phyloP scores from a whole-genome alignment of 2,888 invertebrate genomes.

The Eledone cirrhosa region DNA sequence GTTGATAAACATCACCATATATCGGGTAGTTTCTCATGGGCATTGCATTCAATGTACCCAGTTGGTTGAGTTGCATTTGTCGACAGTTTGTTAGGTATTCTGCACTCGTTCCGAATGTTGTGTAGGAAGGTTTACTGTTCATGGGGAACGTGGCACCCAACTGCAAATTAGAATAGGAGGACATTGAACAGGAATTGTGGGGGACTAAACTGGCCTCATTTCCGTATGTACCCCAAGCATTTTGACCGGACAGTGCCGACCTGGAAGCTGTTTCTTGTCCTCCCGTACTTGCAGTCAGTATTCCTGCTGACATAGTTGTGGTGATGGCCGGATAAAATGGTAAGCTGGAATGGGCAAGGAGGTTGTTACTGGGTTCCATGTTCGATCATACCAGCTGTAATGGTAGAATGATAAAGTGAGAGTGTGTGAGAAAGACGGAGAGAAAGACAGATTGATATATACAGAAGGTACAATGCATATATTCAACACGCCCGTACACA shows the following conservation, averaged over 20 bases:
- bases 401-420: not conserved
- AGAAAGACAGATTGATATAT: not conserved
- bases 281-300: conserved; percentile 52
- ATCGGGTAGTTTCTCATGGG: conserved; percentile 59
- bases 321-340: conserved; percentile 51
- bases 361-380: conserved; percentile 58
- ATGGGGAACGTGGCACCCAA: conserved; percentile 55
- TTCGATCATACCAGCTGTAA: conserved; percentile 52
- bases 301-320: conserved; percentile 51
- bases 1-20: conserved; percentile 60
- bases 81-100: conserved; percentile 60
- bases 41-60: conserved; percentile 56
- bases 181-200: conserved; percentile 59
- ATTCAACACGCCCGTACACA: not conserved
- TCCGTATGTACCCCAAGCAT: conserved; percentile 57
- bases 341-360: conserved; percentile 54
- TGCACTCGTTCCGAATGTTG: conserved; percentile 49
- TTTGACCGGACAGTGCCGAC: conserved; percentile 52
- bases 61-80: conserved; percentile 57
- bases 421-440: not conserved
- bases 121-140: conserved; percentile 57
- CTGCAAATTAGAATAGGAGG: conserved; percentile 57
- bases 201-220: conserved; percentile 49
- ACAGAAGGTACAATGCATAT: not conserved
- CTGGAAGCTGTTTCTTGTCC: conserved; percentile 50